These are phyloP conservation scores for Neotoma lepida DNA, from an alignment of 2,113 vertebrate genomes.

Conservation along the genomic window DNA sequence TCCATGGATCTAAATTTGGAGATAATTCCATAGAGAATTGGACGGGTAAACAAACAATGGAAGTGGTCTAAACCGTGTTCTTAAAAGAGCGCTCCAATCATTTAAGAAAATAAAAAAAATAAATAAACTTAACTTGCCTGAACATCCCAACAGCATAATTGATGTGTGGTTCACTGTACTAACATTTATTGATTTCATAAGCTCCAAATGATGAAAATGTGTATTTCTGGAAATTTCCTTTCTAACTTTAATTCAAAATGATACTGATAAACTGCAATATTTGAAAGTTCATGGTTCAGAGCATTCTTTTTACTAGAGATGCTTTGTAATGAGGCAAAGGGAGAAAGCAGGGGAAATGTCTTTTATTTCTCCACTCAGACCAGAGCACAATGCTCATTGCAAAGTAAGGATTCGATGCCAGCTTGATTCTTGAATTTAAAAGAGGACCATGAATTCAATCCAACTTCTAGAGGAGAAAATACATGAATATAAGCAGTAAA, in stretches of 20 bases:
- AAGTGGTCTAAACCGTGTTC: background rate
- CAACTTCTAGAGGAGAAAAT: slow-evolving; percentile 12
- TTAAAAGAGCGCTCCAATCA: background rate
- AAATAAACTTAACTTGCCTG: background rate
- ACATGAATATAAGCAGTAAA: background rate
- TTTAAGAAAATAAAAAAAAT: slow-evolving; percentile 8
- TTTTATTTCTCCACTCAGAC: background rate
- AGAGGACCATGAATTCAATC: background rate
- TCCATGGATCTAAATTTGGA: background rate
- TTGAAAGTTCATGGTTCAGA: background rate
- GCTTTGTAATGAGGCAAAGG: background rate
- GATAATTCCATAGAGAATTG: background rate
- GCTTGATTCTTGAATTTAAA: slow-evolving; percentile 50
- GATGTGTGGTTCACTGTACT: background rate
- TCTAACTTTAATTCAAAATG: slow-evolving; percentile 56
- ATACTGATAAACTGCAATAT: slow-evolving; percentile 4
- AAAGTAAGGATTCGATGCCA: background rate
- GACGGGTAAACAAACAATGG: background rate
- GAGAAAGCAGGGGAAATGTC: slow-evolving; percentile 14
- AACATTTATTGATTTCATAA: slow-evolving; percentile 10
- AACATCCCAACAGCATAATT: background rate
- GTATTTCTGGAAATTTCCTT: slow-evolving; percentile 12
- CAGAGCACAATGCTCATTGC: background rate
- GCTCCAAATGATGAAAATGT: background rate
- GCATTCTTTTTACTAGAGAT: background rate